A percentile compares a stretch with the other conserved stretches of the same genome.
These are phyloP conservation scores for Tetramorium parvispinum DNA, from an alignment of 1,140 invertebrate genomes.

Conservation along the genomic window DNA sequence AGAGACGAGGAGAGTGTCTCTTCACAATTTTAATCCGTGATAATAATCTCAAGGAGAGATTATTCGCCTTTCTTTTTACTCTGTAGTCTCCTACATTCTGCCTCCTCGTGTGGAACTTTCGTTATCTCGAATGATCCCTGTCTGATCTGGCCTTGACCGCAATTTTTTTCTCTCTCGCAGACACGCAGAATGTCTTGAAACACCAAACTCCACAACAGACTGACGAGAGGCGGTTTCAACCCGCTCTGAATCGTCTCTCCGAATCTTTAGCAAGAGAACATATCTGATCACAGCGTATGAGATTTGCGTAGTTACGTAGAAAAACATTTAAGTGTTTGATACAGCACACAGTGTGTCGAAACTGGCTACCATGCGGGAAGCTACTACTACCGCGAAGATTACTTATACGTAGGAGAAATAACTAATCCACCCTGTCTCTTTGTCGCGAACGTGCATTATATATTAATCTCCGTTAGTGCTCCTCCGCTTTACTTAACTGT, in stretches of 20 bases:
- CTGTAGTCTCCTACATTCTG: background rate
- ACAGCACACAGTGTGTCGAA: background rate
- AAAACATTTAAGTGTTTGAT: conserved; percentile 29
- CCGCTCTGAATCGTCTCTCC: conserved; percentile 20
- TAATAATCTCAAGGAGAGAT: background rate
- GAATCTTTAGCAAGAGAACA: conserved; percentile 36
- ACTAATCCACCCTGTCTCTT: conserved; percentile 25
- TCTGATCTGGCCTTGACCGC: conserved; percentile 35
- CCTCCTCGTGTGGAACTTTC: background rate
- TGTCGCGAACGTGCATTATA: conserved; percentile 41
- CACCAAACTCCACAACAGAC: background rate
- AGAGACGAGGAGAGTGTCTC: background rate
- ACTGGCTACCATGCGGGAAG: conserved; percentile 12
- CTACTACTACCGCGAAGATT: background rate
- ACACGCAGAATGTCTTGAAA: background rate
- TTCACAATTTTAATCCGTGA: background rate
- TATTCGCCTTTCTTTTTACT: background rate
- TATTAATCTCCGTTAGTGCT: conserved; percentile 41
- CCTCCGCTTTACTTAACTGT: conserved; percentile 45
- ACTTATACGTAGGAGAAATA: conserved; percentile 26
- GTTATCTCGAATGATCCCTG: background rate
- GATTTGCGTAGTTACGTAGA: conserved; percentile 46
- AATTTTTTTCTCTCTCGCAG: background rate
- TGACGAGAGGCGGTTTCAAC: conserved; percentile 34
- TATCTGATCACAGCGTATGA: conserved; percentile 48